Percentiles rank a stretch among this genome's conserved stretches.
phyloP scores from a whole-genome alignment of 2,113 vertebrate genomes.

The Catharus minimus region DNA sequence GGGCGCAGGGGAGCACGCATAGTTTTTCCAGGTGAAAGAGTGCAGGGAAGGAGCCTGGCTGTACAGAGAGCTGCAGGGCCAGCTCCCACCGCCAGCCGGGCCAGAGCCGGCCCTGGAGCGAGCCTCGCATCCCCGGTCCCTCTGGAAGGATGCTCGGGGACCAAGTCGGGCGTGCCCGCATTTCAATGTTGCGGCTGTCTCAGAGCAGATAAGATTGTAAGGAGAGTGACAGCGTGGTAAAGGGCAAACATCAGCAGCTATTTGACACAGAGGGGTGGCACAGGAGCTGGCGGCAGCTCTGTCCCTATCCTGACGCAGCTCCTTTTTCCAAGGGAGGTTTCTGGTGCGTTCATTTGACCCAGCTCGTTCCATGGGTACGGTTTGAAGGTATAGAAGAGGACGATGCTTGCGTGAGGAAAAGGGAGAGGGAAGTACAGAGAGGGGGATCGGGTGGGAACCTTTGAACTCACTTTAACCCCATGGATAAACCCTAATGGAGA shows the following conservation, averaged over 20 bases:
- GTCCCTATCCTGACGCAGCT: neutral
- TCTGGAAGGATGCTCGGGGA: neutral
- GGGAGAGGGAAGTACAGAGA: neutral
- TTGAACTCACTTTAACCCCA: neutral
- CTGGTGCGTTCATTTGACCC: too few species aligned
- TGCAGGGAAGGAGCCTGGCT: neutral
- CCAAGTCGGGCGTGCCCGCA: neutral
- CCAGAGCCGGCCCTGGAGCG: neutral
- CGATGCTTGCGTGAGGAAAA: fast-evolving
- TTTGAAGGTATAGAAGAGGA: neutral
- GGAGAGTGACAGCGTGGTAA: neutral
- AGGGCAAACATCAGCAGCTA: neutral
- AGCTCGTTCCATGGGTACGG: neutral
- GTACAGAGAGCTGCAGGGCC: neutral
- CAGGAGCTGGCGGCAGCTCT: neutral
- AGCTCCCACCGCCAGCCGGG: neutral
- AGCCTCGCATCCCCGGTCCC: fast-evolving
- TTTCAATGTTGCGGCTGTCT: neutral
- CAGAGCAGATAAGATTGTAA: neutral
- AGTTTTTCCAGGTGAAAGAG: neutral
- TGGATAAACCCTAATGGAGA: neutral
- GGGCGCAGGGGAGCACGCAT: fast-evolving
- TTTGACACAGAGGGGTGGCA: fast-evolving
- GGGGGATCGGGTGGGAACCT: neutral
- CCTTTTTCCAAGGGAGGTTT: neutral